Conservation (phyloP, 35 echinoderm and acorn worm genomes). For the Apostichopus parvimensis region DNA sequence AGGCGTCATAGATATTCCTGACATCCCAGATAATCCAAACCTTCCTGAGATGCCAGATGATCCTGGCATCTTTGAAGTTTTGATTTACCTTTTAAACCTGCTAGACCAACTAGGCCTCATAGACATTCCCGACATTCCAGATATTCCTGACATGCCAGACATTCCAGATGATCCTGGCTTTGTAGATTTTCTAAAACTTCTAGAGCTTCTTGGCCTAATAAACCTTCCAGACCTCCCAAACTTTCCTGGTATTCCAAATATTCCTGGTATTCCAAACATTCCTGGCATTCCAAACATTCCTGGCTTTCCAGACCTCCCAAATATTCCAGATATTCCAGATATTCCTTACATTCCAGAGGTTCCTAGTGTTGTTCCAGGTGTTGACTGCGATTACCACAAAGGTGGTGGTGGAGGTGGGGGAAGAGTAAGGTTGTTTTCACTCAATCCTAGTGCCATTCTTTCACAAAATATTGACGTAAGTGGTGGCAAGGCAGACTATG, state of each 20-base stretch:
- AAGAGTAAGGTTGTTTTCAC: conserved; percentile 62
- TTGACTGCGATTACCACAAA: conserved; percentile 32
- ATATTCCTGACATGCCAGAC: background rate
- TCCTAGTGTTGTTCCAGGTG: background rate
- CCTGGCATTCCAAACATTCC: background rate
- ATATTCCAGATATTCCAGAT: background rate
- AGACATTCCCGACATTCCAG: background rate
- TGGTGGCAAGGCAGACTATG: background rate
- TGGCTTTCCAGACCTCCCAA: background rate
- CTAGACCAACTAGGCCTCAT: background rate
- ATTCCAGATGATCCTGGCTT: background rate
- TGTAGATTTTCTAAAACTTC: background rate
- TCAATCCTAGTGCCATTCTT: conserved; percentile 35
- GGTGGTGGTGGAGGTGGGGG: conserved; percentile 78
- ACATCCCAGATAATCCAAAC: background rate
- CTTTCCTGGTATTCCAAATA: background rate
- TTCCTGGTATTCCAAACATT: background rate
- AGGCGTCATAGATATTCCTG: background rate
- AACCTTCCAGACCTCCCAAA: background rate
- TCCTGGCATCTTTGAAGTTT: background rate
- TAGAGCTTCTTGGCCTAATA: background rate
- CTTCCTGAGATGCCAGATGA: background rate
- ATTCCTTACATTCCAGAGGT: background rate
- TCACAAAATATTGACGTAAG: conserved; percentile 21
- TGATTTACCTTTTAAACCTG: background rate